A percentile compares a stretch with the other conserved stretches of the same genome.
These are phyloP conservation scores for Bombus sibiricus DNA, from an alignment of 1,140 invertebrate genomes.

Conservation along the genomic window DNA sequence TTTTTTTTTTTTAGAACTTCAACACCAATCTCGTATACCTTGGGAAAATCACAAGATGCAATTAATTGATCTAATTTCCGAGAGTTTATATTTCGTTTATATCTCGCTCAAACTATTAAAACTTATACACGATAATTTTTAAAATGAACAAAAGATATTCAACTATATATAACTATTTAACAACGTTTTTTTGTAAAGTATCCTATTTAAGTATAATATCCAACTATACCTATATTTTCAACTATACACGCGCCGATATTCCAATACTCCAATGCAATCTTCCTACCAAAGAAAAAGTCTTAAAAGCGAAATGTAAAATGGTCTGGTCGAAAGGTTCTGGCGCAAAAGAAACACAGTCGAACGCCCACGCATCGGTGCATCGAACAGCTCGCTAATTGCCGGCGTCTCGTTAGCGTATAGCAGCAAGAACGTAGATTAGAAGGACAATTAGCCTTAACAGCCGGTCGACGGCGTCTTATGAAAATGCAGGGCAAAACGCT, in stretches of 20 bases:
- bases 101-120: neutral
- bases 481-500: conserved; percentile 75
- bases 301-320: neutral
- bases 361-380: neutral
- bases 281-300: too few species aligned
- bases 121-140: too few species aligned
- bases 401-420: conserved; percentile 47
- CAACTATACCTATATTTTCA: too few species aligned
- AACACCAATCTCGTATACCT: too few species aligned
- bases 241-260: too few species aligned
- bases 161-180: too few species aligned
- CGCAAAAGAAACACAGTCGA: neutral
- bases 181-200: too few species aligned
- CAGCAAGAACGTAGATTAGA: conserved; percentile 60
- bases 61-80: neutral
- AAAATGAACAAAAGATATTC: too few species aligned
- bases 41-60: neutral
- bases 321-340: neutral
- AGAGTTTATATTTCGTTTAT: too few species aligned
- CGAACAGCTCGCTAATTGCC: conserved; percentile 36
- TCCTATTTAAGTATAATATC: too few species aligned
- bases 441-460: conserved; percentile 69
- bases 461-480: conserved; percentile 67
- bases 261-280: too few species aligned
- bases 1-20: too few species aligned